Percentiles rank a stretch among this genome's conserved stretches.
Evolutionary conservation across 2,888 invertebrate genomes (phyloP).

Genomic region (Ganaspis brasiliensis): DNA sequence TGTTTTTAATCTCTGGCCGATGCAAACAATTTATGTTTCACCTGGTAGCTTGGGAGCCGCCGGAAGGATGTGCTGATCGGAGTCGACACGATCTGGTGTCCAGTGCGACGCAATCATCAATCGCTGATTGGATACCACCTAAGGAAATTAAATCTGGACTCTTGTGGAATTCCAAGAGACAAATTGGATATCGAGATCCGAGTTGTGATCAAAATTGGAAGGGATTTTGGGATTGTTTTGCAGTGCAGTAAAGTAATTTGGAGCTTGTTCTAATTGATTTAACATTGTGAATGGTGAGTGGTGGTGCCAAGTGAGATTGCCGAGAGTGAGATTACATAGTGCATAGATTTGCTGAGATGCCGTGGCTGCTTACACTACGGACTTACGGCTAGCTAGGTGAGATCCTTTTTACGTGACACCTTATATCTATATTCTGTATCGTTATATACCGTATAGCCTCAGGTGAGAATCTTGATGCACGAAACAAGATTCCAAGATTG

Average conservation of each 20-base stretch:
- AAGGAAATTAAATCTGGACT: conserved; percentile 10
- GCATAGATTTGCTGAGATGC: conserved; percentile 77
- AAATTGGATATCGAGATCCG: conserved; percentile 17
- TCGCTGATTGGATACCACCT: background rate
- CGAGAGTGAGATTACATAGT: conserved; percentile 70
- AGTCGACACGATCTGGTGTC: conserved; percentile 29
- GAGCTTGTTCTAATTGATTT: conserved; percentile 48
- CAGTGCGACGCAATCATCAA: conserved; percentile 17
- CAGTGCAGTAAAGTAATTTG: background rate
- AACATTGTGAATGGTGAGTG: conserved; percentile 69
- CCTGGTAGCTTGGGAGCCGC: conserved; percentile 24
- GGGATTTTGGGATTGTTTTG: conserved; percentile 9
- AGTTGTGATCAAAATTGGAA: background rate
- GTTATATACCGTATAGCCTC: conserved; percentile 39
- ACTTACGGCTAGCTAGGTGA: conserved; percentile 79
- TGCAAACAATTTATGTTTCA: conserved; percentile 9
- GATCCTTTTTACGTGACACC: conserved; percentile 49
- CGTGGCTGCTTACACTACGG: conserved; percentile 76
- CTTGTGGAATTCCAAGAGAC: conserved; percentile 31
- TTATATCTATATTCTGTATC: conserved; percentile 36
- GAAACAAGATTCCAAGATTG: conserved; percentile 41
- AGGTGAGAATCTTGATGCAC: conserved; percentile 41
- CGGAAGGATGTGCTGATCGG: conserved; percentile 26
- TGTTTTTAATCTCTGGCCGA: background rate
- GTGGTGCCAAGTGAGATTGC: conserved; percentile 64